Base-by-base conservation (phyloP, 2,797 vertebrate genomes). In the Rhyacichthys aspro region DNA sequence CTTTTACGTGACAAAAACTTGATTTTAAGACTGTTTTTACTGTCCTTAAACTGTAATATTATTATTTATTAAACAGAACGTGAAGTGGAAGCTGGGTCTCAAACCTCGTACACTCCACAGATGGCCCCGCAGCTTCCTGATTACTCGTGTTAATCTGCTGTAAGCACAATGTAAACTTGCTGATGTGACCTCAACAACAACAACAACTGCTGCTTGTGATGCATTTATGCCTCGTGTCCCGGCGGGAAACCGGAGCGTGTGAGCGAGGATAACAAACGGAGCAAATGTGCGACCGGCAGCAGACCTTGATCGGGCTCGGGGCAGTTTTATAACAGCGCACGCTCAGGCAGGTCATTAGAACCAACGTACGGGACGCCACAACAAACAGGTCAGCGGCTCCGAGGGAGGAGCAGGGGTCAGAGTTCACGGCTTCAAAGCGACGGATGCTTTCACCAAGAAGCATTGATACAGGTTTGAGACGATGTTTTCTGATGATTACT, bases 111-210 rank as follows among this genome's bases (percentile, higher is more conserved):
- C n/a, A n/a, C 23, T 2, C 23, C 23, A 28, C 60, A 68, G 47
- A 67, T 42, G 74, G 62, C 56, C n/a, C 52, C 7, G 0, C 52
- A 14, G 55, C 75, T 52, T 63, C 67, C 76, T 73, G 67, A 86
- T 74, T 66, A 72, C 63, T 46, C 38, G 41, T 54, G 63, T 76
- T 89, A 78, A 88, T 87, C 82, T 69, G 65, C 41, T 67, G 83
- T 89, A 86, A 91, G 86, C 87, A 88, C 59, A 88, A 87, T 72
- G 68, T 62, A 86, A 85, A 86, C 67, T 71, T 86, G 85, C 90
- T 88, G 88, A 89, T 89, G 76, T 62, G 79, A 88, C 81, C 86
- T 83, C 69, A 66, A 75, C 72, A 63, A 55, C 64, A 55, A 8
- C 42, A n/a, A 5, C 11, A 9, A 11, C 43, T 23, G 70, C 79